Base-by-base conservation (phyloP, 2,113 vertebrate genomes). In the Uria aalge region DNA sequence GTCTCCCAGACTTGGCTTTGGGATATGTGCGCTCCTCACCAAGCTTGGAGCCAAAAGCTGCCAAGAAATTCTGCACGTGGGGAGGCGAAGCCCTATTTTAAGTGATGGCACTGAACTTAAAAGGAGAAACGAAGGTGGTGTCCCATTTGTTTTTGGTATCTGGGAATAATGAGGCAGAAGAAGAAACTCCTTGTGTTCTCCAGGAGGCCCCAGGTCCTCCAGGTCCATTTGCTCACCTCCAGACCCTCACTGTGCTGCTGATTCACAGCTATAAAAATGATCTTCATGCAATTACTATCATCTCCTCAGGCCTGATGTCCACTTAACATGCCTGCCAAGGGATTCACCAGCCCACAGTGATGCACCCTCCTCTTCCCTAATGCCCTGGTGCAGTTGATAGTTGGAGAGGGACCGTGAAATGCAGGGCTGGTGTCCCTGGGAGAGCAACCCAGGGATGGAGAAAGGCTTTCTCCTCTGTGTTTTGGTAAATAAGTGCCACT, bases 21-120 rank as follows among this genome's bases (percentile, higher is more conserved):
- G 57, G 81, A 15, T 22, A 53, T 0, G 1, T 23, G 26, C 1
- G 1, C 41, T 63, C 24, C 21, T 74, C 4, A 30, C 17, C n/a
- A 69, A 88, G 29, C 9, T 6, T 22, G 53, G 78, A 56, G 32
- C 63, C 29, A 48, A 68, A 90, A 94, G 26, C n/a, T 32, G 63
- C 29, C 22, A 4, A 47, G 59, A 41, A 81, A 52, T 59, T 53
- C 43, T 56, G 18, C 14, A 8, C 0, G 1, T 7, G 5, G 24
- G 13, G 43, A 63, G n/a, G 24, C 1, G 15, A 90, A 43, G 5
- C 11, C n/a, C 16, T 52, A 8, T 41, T n/a, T 67, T 21, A 43
- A 53, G 23, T 27, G 86, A 29, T 38, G 60, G n/a, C 43, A 9
- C 20, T 5, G 16, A 21, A 26, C 18, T 50, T 38, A 41, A 23